Base-by-base conservation (phyloP, 1,140 invertebrate genomes). In the Diuraphis noxia region DNA sequence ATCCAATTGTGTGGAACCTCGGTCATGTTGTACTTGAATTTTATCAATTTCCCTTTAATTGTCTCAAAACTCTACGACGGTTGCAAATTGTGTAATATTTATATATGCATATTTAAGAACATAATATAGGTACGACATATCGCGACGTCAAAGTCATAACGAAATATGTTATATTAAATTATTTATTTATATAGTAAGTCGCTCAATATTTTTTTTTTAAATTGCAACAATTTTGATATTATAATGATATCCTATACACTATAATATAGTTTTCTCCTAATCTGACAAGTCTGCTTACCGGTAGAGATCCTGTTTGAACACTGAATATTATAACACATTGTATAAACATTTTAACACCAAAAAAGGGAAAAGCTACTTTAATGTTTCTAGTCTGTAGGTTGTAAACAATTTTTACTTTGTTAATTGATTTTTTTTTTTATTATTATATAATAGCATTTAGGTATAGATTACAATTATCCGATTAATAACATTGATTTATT, bases 351-450 rank as follows among this genome's bases (percentile, higher is more conserved):
- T 63, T 30, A 56, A 40, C 49, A 63, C 25, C 36, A 40, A 88
- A 88, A 38, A 19, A 86, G 9, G 34, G 63, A 25, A n/a, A 46
- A 90, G 9, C 89, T 79, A 49, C 43, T 40, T 82, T 82, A 40
- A 81, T 38, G 89, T 91, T 49, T 91, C 89, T 91, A 91, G 89
- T 91, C 89, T 46, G 56, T 91, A 91, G 89, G 77, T 82, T 91
- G 72, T 91, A 81, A 91, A 81, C n/a, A 25, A 81, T 46, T 49
- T 46, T 79, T 90, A 38, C 7, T 81, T 79, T 79, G 40, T 79
- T 90, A 63, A 56, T 90, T n/a, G 40, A 46, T 38, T n/a, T 41
- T 72, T 41, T 72, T 63, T 79, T 91, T 34, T 82, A 91, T 72
- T 72, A 79, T 77, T 63, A 72, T 72, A 72, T 72, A 19, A 63